phyloP scores from a whole-genome alignment of 2,113 vertebrate genomes.

The Piaya cayana region DNA sequence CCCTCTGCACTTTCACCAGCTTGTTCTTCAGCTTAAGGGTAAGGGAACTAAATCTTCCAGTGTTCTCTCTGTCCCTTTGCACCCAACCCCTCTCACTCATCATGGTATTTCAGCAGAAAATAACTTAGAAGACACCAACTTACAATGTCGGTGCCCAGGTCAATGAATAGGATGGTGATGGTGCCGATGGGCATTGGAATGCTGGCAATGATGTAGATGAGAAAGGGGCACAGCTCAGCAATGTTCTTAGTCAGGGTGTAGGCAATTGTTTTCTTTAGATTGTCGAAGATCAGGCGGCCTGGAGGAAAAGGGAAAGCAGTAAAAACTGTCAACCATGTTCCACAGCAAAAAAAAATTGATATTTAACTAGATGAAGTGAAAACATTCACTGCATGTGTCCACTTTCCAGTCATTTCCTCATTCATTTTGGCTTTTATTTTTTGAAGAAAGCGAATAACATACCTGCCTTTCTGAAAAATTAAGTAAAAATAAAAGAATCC shows the following conservation, averaged over 20 bases:
- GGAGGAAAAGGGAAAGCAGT: neutral
- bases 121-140: neutral
- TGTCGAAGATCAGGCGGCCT: constrained; percentile 86
- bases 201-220: constrained; percentile 80
- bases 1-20: neutral
- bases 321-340: neutral
- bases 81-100: neutral
- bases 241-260: constrained; percentile 86
- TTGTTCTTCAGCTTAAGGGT: neutral
- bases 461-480: neutral
- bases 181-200: constrained; percentile 82
- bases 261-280: constrained; percentile 84
- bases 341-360: neutral
- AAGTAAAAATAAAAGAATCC: neutral
- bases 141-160: constrained; percentile 84
- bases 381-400: neutral
- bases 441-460: too few species aligned
- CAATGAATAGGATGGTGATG: constrained; percentile 84
- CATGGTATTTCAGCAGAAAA: neutral
- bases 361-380: neutral
- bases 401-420: neutral
- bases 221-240: constrained; percentile 82
- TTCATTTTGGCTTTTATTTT: neutral
- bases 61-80: neutral
- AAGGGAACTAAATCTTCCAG: neutral